Evolutionary conservation across 2,797 vertebrate species (phyloP).

Genomic region (Alcedo atthis): DNA sequence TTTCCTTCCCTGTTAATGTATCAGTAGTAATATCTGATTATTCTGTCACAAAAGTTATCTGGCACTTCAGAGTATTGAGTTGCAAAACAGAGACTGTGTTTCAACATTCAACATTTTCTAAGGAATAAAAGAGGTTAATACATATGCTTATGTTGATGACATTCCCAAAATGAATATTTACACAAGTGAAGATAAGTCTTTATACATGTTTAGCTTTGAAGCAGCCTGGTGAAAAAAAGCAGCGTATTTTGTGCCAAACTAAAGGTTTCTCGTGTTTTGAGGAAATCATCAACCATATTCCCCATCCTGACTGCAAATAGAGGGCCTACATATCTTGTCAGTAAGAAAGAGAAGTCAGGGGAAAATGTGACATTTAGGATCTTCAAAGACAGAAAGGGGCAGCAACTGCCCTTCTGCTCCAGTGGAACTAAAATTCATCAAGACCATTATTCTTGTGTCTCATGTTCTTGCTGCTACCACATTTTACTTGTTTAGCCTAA

Average conservation of each 20-base stretch:
- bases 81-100: neutral
- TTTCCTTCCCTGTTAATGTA: neutral
- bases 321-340: neutral
- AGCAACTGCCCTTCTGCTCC: neutral
- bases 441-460: neutral
- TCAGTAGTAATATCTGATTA: neutral
- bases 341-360: neutral
- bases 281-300: neutral
- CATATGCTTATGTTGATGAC: constrained; percentile 28
- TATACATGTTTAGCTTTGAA: constrained; percentile 42
- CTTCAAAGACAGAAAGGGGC: neutral
- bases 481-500: neutral
- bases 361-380: neutral
- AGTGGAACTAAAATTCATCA: neutral
- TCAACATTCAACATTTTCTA: neutral
- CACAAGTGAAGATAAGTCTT: constrained; percentile 26
- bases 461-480: neutral
- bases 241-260: neutral
- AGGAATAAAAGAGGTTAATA: constrained; percentile 19
- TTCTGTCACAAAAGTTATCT: neutral
- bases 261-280: neutral
- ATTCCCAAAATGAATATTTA: constrained; percentile 10
- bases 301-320: neutral
- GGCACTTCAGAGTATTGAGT: neutral
- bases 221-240: neutral